phyloP scores from a whole-genome alignment of 2,797 vertebrate species.

The Apogon hyalosoma region DNA sequence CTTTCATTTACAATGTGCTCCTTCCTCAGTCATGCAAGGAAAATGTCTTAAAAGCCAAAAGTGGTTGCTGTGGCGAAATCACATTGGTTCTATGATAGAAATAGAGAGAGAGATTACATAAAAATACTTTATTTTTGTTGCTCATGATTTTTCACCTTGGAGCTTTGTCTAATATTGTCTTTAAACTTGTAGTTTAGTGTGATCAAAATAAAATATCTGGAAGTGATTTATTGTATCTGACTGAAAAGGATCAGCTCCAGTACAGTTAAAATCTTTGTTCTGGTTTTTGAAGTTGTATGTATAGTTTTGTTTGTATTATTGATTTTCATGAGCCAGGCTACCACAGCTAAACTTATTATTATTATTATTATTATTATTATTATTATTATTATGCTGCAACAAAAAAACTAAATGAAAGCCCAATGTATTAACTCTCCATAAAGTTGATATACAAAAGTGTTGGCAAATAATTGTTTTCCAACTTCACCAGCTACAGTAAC shows the following conservation, averaged over 20 bases:
- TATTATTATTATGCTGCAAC: too few relatives aligned
- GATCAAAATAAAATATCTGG: constrained; percentile 11
- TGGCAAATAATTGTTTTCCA: too few relatives aligned
- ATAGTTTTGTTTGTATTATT: too few relatives aligned
- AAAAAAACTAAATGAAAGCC: too few relatives aligned
- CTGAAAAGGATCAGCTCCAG: constrained; percentile 1
- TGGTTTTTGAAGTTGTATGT: too few relatives aligned
- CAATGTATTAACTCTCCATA: too few relatives aligned
- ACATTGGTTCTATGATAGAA: constrained; percentile 41
- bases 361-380: too few relatives aligned
- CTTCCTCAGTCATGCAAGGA: constrained; percentile 72
- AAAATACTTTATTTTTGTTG: constrained; percentile 15
- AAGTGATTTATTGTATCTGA: constrained; percentile 12
- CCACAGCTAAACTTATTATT: too few relatives aligned
- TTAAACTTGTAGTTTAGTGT: constrained; percentile 21
- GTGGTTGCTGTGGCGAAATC: constrained; percentile 47
- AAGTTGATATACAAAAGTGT: too few relatives aligned
- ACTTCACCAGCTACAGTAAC: too few relatives aligned
- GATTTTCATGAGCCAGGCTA: too few relatives aligned
- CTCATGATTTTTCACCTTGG: constrained; percentile 30
- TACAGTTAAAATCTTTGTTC: too few relatives aligned
- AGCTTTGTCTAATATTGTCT: constrained; percentile 6
- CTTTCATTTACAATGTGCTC: constrained; percentile 78
- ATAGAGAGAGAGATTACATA: constrained; percentile 26
- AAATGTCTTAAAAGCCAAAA: constrained; percentile 69